Conservation (phyloP, 2,797 vertebrate species). For the Dryobates pubescens region DNA sequence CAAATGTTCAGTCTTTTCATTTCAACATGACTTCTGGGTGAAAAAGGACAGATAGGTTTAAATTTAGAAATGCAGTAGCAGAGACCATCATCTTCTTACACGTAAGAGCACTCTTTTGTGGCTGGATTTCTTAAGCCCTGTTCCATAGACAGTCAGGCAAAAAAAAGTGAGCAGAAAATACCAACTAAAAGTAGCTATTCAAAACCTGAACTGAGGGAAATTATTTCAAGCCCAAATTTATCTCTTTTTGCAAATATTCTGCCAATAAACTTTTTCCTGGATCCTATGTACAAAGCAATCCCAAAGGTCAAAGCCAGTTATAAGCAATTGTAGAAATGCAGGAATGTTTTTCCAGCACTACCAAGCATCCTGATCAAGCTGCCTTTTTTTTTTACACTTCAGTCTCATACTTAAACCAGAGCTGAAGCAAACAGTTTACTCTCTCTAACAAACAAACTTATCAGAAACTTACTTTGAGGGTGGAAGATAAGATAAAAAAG, state of each 20-base stretch:
- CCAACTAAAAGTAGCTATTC: background rate
- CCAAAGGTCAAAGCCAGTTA: background rate
- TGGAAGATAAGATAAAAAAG: conserved; percentile 26
- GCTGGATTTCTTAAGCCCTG: background rate
- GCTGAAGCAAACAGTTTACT: conserved; percentile 10
- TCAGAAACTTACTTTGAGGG: conserved; percentile 29
- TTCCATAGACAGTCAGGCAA: background rate
- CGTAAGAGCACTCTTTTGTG: background rate
- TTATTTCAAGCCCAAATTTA: background rate
- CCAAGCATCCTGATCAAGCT: background rate
- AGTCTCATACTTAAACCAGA: conserved; percentile 9
- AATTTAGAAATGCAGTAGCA: background rate
- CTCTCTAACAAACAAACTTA: conserved; percentile 18
- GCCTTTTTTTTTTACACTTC: background rate
- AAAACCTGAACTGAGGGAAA: background rate
- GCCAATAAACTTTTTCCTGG: background rate
- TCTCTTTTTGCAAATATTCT: background rate
- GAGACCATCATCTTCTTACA: background rate
- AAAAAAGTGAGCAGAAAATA: background rate
- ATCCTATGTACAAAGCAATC: background rate
- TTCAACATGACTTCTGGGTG: background rate
- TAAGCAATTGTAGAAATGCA: background rate
- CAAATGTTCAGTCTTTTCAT: background rate
- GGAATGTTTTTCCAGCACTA: background rate
- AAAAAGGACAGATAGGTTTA: background rate